Conservation (phyloP, 1,140 invertebrate genomes). For the Aradophagus sp. region DNA sequence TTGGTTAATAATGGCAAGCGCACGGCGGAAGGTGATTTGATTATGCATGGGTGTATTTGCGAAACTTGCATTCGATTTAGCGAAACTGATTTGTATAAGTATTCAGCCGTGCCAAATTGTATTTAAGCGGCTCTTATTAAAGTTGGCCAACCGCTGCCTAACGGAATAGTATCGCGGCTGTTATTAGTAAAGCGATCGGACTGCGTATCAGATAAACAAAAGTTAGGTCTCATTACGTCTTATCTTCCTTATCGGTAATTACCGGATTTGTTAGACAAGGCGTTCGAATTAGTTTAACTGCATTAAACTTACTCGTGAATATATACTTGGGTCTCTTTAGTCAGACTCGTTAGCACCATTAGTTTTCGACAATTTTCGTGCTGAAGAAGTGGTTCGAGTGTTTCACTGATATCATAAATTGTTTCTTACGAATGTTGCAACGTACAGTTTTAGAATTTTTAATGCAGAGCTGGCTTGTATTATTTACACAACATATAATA, state of each 20-base stretch:
- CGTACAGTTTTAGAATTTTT: too few species aligned
- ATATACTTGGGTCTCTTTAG: constrained; percentile 1
- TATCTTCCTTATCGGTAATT: constrained; percentile 4
- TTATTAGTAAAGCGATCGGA: constrained; percentile 6
- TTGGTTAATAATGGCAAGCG: too few species aligned
- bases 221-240: constrained; percentile 4
- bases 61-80: too few species aligned
- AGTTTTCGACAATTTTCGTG: neutral
- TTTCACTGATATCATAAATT: too few species aligned
- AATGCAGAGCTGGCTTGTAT: too few species aligned
- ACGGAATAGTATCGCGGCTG: constrained; percentile 9
- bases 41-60: too few species aligned
- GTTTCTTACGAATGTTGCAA: neutral
- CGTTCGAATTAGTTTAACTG: constrained; percentile 1
- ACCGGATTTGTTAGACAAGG: neutral
- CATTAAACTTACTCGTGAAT: constrained; percentile 3
- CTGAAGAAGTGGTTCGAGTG: too few species aligned
- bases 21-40: too few species aligned
- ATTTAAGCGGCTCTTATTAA: constrained; percentile 28
- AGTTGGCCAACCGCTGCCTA: constrained; percentile 10
- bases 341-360: constrained; percentile 2
- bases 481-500: too few species aligned
- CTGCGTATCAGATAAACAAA: constrained; percentile 15
- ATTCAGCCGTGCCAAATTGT: too few species aligned
- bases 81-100: too few species aligned